phyloP scores from a whole-genome alignment of 2,797 vertebrate genomes.

The Crenichthys baileyi region DNA sequence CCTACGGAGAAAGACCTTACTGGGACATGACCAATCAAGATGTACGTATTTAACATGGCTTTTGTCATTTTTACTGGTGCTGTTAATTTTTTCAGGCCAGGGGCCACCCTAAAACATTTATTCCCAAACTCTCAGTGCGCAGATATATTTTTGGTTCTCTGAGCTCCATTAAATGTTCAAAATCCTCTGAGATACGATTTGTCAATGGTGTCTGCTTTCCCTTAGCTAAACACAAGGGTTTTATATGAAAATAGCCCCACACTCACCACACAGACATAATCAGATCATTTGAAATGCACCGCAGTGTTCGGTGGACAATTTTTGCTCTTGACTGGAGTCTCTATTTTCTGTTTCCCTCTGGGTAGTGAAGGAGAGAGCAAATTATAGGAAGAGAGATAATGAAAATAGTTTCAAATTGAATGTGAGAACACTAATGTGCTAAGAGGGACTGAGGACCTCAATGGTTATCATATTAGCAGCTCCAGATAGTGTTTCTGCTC shows the following conservation, averaged over 20 bases:
- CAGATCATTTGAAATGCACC: constrained; percentile 78
- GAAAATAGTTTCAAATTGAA: constrained; percentile 86
- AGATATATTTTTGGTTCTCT: constrained; percentile 28
- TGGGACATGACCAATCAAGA: constrained; percentile 89
- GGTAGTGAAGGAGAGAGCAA: constrained; percentile 77
- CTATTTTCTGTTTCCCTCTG: constrained; percentile 78
- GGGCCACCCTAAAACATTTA: constrained; percentile 7
- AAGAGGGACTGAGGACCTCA: constrained; percentile 80
- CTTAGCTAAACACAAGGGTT: constrained; percentile 66
- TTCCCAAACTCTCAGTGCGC: constrained; percentile 11
- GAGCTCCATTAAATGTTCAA: constrained; percentile 53
- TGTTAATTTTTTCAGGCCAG: constrained; percentile 5
- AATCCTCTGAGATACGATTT: constrained; percentile 51
- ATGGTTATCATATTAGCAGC: constrained; percentile 85
- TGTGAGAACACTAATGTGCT: constrained; percentile 82
- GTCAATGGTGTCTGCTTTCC: constrained; percentile 58
- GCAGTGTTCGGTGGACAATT: constrained; percentile 69
- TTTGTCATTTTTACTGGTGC: neutral
- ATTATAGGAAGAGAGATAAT: constrained; percentile 82
- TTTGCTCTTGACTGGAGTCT: constrained; percentile 79
- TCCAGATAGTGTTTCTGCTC: constrained; percentile 78
- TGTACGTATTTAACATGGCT: constrained; percentile 65
- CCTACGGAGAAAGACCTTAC: constrained; percentile 85
- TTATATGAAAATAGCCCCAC: constrained; percentile 64
- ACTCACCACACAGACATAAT: constrained; percentile 69